Evolutionary conservation across 2,797 vertebrate genomes (phyloP), one percentile per base, ranked within the genome.

Genomic region (Rhinogobio ventralis): DNA sequence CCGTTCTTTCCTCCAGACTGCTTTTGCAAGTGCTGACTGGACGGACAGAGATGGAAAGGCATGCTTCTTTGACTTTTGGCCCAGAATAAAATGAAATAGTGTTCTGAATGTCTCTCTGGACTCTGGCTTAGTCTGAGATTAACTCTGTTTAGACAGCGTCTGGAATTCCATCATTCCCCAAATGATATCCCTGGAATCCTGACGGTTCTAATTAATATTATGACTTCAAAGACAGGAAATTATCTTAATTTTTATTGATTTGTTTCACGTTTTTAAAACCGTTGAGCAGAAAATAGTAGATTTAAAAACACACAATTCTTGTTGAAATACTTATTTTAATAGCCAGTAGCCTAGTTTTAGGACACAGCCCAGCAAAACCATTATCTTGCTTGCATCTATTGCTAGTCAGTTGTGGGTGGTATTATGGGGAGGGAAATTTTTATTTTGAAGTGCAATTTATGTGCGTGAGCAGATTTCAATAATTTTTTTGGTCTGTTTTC

Each of bases 1-100:
- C 51, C 15, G n/a, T 73, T 78, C 55, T 82, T 82, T 82, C 20
- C 81, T 86, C 67, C 72, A 78, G n/a, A 51, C 39, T 73, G 55
- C 69, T 73, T 73, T 82, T 9, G 14, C 80, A 64, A 82, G 7
- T 74, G 81, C 51, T 79, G 69, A 80, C 66, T 80, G 25, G 23
- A 53, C 17, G 25, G 33, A 72, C 55, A 6, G 28, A 80, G 78
- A 72, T 73, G 30, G 23, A 73, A 79, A 60, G 60, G 17, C 11
- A 64, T 9, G 42, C 39, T 72, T 69, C 51, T 78, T 28, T 82
- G 71, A 82, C 42, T 66, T 74, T 46, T 74, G 57, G 28, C 42
- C 45, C 20, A 20, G 23, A 66, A 82, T 36, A 5, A 74, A 64
- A 74, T 30, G 17, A 23, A 20, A 0, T 51, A 5, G 36, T 42